These are phyloP conservation scores for Smutsia gigantea DNA, from an alignment of 2,797 vertebrate species.

Conservation along the genomic window DNA sequence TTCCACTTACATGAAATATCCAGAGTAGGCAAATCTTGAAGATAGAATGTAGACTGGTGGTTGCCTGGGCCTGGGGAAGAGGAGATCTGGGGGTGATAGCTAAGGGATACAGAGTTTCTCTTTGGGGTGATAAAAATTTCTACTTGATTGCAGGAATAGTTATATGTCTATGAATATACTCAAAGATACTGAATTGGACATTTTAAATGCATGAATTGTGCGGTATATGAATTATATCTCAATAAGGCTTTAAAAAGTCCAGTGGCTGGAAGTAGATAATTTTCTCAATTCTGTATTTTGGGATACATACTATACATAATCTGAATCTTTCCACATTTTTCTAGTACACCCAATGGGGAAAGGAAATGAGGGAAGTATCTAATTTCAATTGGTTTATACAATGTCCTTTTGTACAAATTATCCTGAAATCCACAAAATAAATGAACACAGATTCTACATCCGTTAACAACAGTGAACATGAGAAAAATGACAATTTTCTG, in stretches of 20 bases:
- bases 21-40: neutral
- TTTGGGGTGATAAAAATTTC: neutral
- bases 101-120: neutral
- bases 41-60: neutral
- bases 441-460: too few species aligned
- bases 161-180: neutral
- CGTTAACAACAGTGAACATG: too few species aligned
- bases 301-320: neutral
- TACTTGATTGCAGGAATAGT: neutral
- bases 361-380: too few species aligned
- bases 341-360: neutral
- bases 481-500: too few species aligned
- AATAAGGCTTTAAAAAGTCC: neutral
- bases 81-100: too few species aligned
- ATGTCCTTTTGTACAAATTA: too few species aligned
- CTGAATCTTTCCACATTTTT: neutral
- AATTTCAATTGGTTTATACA: too few species aligned
- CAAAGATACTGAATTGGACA: neutral
- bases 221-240: neutral
- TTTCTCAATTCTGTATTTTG: conserved; percentile 41
- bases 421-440: too few species aligned
- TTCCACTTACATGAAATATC: neutral
- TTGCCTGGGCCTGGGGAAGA: neutral
- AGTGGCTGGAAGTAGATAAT: neutral
- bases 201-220: neutral